Evolutionary conservation across 1,140 invertebrate genomes (phyloP).

Genomic region (Pinna nobilis): DNA sequence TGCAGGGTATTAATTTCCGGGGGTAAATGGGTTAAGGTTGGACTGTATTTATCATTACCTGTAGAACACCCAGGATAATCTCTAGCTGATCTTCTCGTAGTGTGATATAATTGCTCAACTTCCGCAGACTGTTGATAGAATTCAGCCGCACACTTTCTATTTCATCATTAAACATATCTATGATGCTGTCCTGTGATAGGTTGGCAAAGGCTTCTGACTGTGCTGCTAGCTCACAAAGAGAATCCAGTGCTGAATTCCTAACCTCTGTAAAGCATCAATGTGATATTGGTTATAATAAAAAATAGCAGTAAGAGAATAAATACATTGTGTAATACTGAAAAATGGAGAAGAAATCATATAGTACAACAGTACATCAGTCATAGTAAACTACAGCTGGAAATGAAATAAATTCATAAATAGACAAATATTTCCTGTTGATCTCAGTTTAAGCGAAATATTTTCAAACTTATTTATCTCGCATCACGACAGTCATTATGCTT

Average conservation of each 20-base stretch:
- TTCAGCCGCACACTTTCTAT: conserved; percentile 96
- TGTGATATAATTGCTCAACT: conserved; percentile 90
- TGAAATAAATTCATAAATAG: too few relatives aligned
- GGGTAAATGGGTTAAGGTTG: too few relatives aligned
- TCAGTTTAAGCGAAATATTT: too few relatives aligned
- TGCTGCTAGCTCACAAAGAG: conserved; percentile 91
- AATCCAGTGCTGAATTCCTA: conserved; percentile 94
- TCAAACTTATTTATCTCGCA: too few relatives aligned
- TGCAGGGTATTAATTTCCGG: too few relatives aligned
- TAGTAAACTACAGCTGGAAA: too few relatives aligned
- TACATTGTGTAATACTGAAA: too few relatives aligned
- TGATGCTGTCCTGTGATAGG: conserved; percentile 87
- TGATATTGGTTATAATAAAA: background rate
- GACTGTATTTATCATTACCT: conserved; percentile 76
- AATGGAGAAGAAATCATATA: too few relatives aligned
- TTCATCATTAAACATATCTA: conserved; percentile 99
- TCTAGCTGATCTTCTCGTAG: conserved; percentile 96
- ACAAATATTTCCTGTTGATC: too few relatives aligned
- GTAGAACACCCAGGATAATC: conserved; percentile 93
- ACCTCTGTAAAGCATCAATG: conserved; percentile 86
- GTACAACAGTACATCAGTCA: too few relatives aligned
- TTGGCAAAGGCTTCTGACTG: conserved; percentile 88
- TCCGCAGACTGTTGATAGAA: conserved; percentile 93
- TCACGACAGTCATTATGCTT: too few relatives aligned
- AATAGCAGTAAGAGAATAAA: too few relatives aligned